Conservation (phyloP, 2,888 invertebrate species). For the Falcaria lacertinaria region DNA sequence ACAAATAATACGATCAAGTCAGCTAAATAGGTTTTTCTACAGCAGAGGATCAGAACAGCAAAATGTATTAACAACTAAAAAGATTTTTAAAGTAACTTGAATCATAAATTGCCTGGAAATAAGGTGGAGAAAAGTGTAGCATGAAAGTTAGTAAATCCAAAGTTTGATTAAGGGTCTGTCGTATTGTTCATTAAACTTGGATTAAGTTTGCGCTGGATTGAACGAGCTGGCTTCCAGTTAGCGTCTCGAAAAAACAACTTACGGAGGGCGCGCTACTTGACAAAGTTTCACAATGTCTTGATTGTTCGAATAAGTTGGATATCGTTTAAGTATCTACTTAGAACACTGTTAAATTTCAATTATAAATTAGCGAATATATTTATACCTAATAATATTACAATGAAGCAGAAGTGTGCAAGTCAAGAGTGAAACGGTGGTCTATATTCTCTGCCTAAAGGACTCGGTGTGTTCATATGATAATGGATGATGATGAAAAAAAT, state of each 20-base stretch:
- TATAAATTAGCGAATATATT: not conserved
- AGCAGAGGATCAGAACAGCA: constrained; percentile 25
- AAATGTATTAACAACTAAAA: constrained; percentile 25
- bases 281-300: constrained; percentile 36
- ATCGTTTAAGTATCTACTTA: not conserved
- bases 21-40: constrained; percentile 75
- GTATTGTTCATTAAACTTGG: constrained; percentile 81
- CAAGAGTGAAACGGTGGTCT: too few species aligned
- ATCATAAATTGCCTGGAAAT: constrained; percentile 12
- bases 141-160: constrained; percentile 56
- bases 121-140: constrained; percentile 31
- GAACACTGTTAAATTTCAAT: too few species aligned
- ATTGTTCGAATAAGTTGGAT: constrained; percentile 2
- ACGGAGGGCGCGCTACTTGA: constrained; percentile 41
- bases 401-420: not conserved
- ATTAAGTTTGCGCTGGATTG: constrained; percentile 76
- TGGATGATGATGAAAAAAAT: too few species aligned
- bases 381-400: not conserved
- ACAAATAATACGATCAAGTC: constrained; percentile 75
- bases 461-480: too few species aligned
- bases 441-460: too few species aligned
- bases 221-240: constrained; percentile 80
- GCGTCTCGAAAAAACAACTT: constrained; percentile 62
- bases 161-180: constrained; percentile 80
- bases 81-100: constrained; percentile 21